Conservation (phyloP, 2,888 invertebrate species). For the Cremastobaeus sp. region DNA sequence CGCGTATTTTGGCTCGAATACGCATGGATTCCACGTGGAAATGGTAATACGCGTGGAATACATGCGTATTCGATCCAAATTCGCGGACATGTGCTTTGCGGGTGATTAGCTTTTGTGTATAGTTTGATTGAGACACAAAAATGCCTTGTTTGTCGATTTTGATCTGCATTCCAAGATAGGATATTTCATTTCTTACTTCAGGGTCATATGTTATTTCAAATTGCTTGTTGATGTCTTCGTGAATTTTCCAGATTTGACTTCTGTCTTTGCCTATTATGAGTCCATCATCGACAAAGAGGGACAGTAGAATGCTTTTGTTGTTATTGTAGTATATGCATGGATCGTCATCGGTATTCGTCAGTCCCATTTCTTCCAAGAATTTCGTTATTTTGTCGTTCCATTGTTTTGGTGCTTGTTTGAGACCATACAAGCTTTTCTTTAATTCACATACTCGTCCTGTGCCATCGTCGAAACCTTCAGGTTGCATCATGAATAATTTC, state of each 20-base stretch:
- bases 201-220: slow-evolving; percentile 3
- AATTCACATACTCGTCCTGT: slow-evolving; percentile 53
- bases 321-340: slow-evolving; percentile 6
- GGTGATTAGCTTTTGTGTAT: neutral
- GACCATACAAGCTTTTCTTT: slow-evolving; percentile 63
- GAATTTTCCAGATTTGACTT: neutral
- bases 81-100: no score
- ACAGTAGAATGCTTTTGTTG: neutral
- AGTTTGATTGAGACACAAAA: neutral
- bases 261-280: neutral
- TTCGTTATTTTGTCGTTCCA: neutral
- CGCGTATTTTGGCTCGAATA: no score
- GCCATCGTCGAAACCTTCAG: slow-evolving; percentile 20
- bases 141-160: neutral
- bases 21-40: no score
- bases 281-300: slow-evolving; percentile 5
- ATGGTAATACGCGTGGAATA: no score
- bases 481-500: neutral
- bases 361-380: neutral
- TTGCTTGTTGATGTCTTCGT: neutral
- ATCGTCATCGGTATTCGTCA: neutral
- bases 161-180: slow-evolving; percentile 11
- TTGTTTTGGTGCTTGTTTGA: slow-evolving; percentile 62
- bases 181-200: neutral
- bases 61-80: no score